Evolutionary conservation across 2,113 vertebrate species (phyloP).

Genomic region (Leuciscus idus): DNA sequence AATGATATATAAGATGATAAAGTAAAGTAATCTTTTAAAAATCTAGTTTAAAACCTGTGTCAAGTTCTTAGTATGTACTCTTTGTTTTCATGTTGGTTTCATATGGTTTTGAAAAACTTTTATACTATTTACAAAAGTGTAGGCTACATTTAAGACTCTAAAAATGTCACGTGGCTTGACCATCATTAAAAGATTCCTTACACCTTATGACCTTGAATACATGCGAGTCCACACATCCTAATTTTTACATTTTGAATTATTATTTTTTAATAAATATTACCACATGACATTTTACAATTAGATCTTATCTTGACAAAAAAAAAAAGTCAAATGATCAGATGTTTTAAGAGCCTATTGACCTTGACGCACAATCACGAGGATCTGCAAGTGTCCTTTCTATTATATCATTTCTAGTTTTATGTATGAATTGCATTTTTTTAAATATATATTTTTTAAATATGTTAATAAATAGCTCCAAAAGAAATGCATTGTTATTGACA

Average conservation of each 20-base stretch:
- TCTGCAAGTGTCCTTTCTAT: background rate
- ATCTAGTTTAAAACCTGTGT: background rate
- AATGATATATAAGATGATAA: background rate
- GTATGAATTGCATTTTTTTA: background rate
- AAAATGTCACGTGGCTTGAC: background rate
- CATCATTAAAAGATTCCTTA: background rate
- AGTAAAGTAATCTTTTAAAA: background rate
- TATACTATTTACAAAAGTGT: background rate
- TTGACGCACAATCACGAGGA: background rate
- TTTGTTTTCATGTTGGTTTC: too few relatives aligned
- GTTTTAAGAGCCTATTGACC: background rate
- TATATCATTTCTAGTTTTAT: background rate
- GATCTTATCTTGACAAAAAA: background rate
- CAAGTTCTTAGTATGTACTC: background rate
- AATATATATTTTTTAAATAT: background rate
- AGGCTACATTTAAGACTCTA: background rate
- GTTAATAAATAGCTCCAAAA: background rate
- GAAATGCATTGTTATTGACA: background rate
- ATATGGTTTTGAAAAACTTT: background rate
- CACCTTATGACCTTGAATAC: background rate
- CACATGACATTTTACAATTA: background rate
- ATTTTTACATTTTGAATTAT: background rate
- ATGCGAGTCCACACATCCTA: background rate
- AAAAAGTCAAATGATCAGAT: background rate
- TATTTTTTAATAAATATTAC: background rate